These are phyloP conservation scores for Chloroceryle aenea DNA, from an alignment of 2,113 vertebrate species.

Conservation along the genomic window DNA sequence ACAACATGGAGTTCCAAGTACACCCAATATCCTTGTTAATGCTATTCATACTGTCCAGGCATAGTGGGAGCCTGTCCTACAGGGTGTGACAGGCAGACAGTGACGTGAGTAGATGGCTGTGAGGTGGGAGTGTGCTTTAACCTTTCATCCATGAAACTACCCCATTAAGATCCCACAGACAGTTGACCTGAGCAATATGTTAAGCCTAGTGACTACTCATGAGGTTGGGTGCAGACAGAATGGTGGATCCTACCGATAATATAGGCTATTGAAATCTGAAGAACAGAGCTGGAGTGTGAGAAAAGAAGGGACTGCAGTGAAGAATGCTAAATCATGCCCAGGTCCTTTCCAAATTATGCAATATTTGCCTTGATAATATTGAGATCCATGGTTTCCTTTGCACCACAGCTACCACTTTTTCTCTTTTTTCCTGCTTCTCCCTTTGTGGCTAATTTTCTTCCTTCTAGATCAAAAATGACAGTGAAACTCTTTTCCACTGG, in stretches of 20 bases:
- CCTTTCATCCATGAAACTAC: neutral
- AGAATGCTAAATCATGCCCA: neutral
- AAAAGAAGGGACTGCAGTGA: neutral
- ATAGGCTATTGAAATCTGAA: neutral
- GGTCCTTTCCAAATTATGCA: neutral
- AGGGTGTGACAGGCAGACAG: neutral
- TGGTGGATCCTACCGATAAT: neutral
- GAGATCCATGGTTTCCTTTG: neutral
- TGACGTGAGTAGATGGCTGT: fast-evolving
- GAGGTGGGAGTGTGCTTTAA: neutral
- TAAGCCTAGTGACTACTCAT: neutral
- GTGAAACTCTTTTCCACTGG: neutral
- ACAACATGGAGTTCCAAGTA: neutral
- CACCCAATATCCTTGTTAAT: neutral
- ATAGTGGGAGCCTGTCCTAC: neutral
- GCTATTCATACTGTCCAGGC: neutral
- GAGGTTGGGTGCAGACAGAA: neutral
- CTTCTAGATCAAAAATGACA: neutral
- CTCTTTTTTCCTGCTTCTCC: neutral
- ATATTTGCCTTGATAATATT: neutral
- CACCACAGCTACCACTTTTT: neutral
- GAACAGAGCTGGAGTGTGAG: neutral
- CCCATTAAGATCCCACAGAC: fast-evolving
- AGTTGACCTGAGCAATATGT: fast-evolving
- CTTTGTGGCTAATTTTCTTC: neutral